Evolutionary conservation across 2,888 invertebrate genomes (phyloP), one percentile per base, ranked within the genome.

Genomic region (Chydorus sphaericus): DNA sequence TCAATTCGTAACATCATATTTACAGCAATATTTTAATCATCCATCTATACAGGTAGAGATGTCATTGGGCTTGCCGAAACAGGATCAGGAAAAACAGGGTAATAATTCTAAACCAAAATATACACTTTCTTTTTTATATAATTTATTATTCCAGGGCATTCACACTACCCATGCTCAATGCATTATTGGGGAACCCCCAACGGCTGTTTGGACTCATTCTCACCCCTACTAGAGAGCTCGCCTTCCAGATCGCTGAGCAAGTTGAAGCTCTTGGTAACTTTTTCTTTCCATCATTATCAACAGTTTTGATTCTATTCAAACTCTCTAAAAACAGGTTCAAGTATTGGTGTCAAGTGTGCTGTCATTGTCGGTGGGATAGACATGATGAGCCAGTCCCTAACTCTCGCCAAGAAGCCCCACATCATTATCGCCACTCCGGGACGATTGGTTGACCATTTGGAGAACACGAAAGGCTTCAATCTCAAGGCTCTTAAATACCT

Each of bases 331-430:
- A 30, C 18, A 50, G 52, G 52, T 20, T 77, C 87, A 14, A 79
- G 81, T 59, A 90, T 98, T 67, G 96, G 96, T 37, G 85, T 98
- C 1, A 91, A 92, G 75, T 89, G 88, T 72, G 90, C 84, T 55
- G 96, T 97, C 0, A 85, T 99, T 65, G 97, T 99, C 4, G 98
- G 98, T 49, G 98, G 98, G 1, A 92, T 97, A 81, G 97, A 99
- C 67, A 96, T 96, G 92, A 86, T 90, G 66, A 83, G 91, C 0
- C 98, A 99, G 68, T 81, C 91, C 0, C 72, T 96, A 58, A 78
- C 83, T 64, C 72, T 98, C 51, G 90, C 91, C 1, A 96, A 93
- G 69, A 93, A 96, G 65, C 98, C 98, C 0, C 98, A 98, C 67
- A 83, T 98, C 62, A 80, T 98, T 59, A 89, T 98, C 39, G 96